Percentiles rank a stretch among this genome's conserved stretches.
phyloP scores from a whole-genome alignment of 2,797 vertebrate species.

The Phoebastria nigripes region DNA sequence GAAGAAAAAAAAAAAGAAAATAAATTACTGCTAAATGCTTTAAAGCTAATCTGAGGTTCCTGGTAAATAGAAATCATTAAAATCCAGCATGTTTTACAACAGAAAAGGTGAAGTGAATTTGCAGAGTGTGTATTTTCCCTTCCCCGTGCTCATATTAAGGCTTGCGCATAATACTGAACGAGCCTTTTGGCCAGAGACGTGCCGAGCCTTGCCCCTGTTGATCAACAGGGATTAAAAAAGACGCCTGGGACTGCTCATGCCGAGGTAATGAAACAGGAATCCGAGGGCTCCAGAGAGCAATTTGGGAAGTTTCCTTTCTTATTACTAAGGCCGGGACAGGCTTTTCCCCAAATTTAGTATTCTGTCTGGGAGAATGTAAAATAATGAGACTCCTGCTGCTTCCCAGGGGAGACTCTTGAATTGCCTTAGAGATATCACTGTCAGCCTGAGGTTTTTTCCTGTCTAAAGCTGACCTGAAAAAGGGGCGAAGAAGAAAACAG shows the following conservation, averaged over 20 bases:
- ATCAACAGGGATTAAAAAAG: constrained; percentile 48
- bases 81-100: constrained; percentile 27
- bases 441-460: background rate
- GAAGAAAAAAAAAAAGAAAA: background rate
- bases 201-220: background rate
- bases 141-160: background rate
- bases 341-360: constrained; percentile 38
- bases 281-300: background rate
- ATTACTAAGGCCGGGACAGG: background rate
- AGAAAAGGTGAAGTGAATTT: constrained; percentile 40
- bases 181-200: constrained; percentile 4
- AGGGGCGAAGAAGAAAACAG: background rate
- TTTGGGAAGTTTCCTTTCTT: constrained; percentile 39
- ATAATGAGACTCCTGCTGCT: constrained; percentile 40
- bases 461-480: constrained; percentile 27
- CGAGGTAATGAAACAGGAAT: constrained; percentile 36
- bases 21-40: constrained; percentile 1
- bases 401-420: constrained; percentile 10
- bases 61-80: constrained; percentile 45
- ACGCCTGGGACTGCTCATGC: background rate
- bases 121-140: background rate
- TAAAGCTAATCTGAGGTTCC: constrained; percentile 8
- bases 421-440: constrained; percentile 36
- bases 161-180: constrained; percentile 1
- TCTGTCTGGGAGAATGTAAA: constrained; percentile 44